These are phyloP conservation scores for Brachionus sp. DNA, from an alignment of 1,140 invertebrate species.

Conservation along the genomic window DNA sequence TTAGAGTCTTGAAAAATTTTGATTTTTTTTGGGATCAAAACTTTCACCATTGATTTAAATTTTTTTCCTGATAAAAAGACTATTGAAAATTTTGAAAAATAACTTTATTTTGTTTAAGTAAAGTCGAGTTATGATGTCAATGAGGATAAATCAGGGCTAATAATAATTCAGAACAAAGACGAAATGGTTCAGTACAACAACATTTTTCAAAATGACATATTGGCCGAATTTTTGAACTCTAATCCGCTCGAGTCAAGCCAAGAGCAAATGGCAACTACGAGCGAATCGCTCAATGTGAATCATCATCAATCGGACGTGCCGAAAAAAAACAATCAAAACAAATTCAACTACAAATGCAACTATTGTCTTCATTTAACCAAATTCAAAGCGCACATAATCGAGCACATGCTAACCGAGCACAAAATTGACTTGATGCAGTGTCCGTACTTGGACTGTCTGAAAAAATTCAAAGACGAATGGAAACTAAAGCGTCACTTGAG, in stretches of 20 bases:
- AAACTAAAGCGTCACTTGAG: slow-evolving; percentile 3
- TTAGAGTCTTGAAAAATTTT: no score
- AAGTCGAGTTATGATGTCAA: neutral
- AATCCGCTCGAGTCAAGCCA: neutral
- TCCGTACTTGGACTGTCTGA: slow-evolving; percentile 4
- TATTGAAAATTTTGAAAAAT: neutral
- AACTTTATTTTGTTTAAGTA: neutral
- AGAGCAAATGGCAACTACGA: neutral
- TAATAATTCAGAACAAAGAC: neutral
- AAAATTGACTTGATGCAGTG: slow-evolving; percentile 26
- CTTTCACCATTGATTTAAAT: no score
- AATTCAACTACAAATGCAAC: slow-evolving; percentile 31
- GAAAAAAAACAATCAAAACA: neutral
- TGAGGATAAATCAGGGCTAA: neutral
- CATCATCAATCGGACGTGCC: neutral
- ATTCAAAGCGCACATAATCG: slow-evolving; percentile 30
- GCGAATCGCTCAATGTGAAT: neutral
- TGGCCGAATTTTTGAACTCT: slow-evolving; percentile 13
- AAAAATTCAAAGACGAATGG: slow-evolving; percentile 43
- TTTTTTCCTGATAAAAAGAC: no score
- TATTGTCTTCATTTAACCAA: slow-evolving; percentile 29
- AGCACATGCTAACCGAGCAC: slow-evolving; percentile 13
- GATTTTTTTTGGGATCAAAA: no score
- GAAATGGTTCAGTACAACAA: slow-evolving; percentile 4
- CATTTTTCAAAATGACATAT: slow-evolving; percentile 2